These are phyloP conservation scores for Procavia capensis DNA, from an alignment of 2,113 vertebrate genomes.

Conservation along the genomic window DNA sequence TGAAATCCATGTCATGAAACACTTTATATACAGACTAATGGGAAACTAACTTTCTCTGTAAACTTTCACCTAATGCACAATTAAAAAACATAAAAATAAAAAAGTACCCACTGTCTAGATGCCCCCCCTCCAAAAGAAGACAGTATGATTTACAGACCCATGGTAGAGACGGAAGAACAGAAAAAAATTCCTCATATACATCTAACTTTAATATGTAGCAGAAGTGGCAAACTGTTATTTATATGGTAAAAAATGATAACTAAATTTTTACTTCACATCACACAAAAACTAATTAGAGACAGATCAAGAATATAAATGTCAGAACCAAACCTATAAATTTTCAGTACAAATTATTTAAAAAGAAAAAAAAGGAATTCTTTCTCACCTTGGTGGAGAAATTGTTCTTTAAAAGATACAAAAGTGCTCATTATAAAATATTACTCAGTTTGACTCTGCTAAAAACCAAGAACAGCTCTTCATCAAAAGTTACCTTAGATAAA, in stretches of 20 bases:
- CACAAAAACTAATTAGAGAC: slow-evolving; percentile 2
- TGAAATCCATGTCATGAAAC: no score
- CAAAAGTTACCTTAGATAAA: slow-evolving; percentile 29
- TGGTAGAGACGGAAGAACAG: not conserved
- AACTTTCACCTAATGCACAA: no score
- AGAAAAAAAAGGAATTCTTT: not conserved
- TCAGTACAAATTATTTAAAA: not conserved
- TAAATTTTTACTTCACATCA: slow-evolving; percentile 11
- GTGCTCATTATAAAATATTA: slow-evolving; percentile 6
- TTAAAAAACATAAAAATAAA: no score
- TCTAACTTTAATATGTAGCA: not conserved
- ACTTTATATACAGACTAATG: no score
- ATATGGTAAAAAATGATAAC: not conserved
- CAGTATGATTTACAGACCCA: not conserved
- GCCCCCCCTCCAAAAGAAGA: no score
- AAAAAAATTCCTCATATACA: not conserved
- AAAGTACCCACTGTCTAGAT: no score
- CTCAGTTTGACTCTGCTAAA: slow-evolving; percentile 28
- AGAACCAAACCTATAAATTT: slow-evolving; percentile 35
- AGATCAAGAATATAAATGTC: not conserved
- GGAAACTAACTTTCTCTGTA: no score
- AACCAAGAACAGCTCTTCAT: slow-evolving; percentile 7
- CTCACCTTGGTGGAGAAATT: not conserved
- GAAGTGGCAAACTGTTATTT: not conserved
- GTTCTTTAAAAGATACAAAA: not conserved